Evolutionary conservation across 92 coral and sea anemone genomes (phyloP), one percentile per base, ranked within the genome.

Genomic region (Chrysogorgia sp.): DNA sequence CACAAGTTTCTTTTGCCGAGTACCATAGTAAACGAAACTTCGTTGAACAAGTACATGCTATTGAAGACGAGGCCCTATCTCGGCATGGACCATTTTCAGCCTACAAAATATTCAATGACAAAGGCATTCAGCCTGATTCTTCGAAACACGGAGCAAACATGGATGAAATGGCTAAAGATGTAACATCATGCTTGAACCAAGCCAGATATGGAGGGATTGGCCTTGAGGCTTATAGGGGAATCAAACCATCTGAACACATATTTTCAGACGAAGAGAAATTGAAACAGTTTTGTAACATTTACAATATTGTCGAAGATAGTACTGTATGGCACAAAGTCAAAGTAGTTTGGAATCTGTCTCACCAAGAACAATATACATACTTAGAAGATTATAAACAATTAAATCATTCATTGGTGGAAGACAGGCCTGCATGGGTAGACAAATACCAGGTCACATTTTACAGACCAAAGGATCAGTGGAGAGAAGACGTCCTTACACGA

Each of bases 341-440:
- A 49, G 62, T 34, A 71, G 40, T 71, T 49, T 71, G 78, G 63
- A 45, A 67, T 40, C 22, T 35, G 40, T 40, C 75, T 41, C 37
- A 21, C 37, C 37, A 61, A 61, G 32, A 29, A 4, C 48, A 67
- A 47, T 23, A 45, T 17, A 34, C 31, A 37, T 69, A 69, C 32
- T 32, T 69, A 21, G 58, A 69, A 23, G 76, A 43, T 45, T 69
- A 69, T 37, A 20, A 37, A 40, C 17, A 24, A 40, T 31, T 47
- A 26, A 69, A 19, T 22, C 47, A 47, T 35, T 8, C 34, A 20
- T 17, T 30, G 10, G 26, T 52, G 7, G 40, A 49, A n/a, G 60
- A 43, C 17, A 71, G 78, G 49, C 47, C 78, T 26, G 78, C 78
- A 13, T 52, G 78, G 78, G 24, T 48, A 3, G 63, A 71, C 28